These are phyloP conservation scores for Hylyphantes graminicola DNA, from an alignment of 1,140 invertebrate genomes.

Conservation along the genomic window DNA sequence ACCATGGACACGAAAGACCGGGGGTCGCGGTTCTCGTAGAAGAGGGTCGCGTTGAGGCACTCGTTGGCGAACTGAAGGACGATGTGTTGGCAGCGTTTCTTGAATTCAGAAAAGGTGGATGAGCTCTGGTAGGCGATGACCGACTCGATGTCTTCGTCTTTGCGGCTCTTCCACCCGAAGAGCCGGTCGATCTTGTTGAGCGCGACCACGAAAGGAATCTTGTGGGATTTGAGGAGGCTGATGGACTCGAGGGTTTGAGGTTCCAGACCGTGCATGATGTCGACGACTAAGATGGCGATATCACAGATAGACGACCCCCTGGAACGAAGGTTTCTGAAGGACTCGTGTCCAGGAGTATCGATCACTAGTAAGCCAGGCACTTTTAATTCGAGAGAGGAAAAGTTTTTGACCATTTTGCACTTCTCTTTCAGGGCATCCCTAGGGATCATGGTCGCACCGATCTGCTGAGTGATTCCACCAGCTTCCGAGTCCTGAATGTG, in stretches of 20 bases:
- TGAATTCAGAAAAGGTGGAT: constrained; percentile 94
- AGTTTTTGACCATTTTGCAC: constrained; percentile 89
- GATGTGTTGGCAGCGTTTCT: constrained; percentile 87
- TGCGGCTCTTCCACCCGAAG: constrained; percentile 95
- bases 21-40: constrained; percentile 95
- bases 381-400: constrained; percentile 81
- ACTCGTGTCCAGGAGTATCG: constrained; percentile 99
- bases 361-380: constrained; percentile 98
- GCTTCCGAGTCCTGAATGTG: constrained; percentile 99
- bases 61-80: constrained; percentile 96
- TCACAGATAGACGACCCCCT: constrained; percentile 99
- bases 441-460: constrained; percentile 99
- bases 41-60: constrained; percentile 91
- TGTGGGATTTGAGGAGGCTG: constrained; percentile 90
- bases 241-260: constrained; percentile 99
- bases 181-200: constrained; percentile 88
- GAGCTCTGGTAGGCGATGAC: constrained; percentile 83
- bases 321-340: constrained; percentile 96
- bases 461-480: constrained; percentile 99
- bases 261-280: constrained; percentile 99
- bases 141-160: constrained; percentile 90
- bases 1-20: constrained; percentile 94
- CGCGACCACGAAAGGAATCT: constrained; percentile 98
- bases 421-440: constrained; percentile 94
- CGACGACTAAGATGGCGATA: constrained; percentile 98